Conservation (phyloP, 2,113 vertebrate genomes). For the Osmerus eperlanus region DNA sequence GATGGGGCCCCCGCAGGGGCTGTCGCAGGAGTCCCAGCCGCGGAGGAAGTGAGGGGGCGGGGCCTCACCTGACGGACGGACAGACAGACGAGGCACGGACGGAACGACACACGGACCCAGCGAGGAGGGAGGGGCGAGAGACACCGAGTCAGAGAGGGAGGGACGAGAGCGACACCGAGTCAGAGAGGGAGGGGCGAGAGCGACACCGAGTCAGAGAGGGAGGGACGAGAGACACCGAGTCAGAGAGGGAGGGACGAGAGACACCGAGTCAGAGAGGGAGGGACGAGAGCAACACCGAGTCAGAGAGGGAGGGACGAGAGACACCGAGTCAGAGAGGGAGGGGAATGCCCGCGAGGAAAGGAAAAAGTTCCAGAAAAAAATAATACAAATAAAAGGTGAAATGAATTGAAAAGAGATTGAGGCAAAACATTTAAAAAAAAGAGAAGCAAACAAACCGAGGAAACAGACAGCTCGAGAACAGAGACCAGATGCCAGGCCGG, state of each 20-base stretch:
- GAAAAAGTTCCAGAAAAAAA: slow-evolving; percentile 22
- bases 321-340: slow-evolving; percentile 31
- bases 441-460: slow-evolving; percentile 23
- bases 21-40: slow-evolving; percentile 64
- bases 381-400: slow-evolving; percentile 12
- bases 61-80: slow-evolving; percentile 58
- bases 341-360: slow-evolving; percentile 33
- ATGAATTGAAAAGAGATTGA: neutral
- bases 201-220: no score
- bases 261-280: no score
- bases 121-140: slow-evolving; percentile 61
- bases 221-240: no score
- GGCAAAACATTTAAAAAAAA: neutral
- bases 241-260: no score
- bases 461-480: slow-evolving; percentile 38
- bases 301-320: slow-evolving; percentile 26
- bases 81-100: slow-evolving; percentile 57
- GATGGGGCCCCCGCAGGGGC: slow-evolving; percentile 60
- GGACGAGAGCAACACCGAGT: neutral
- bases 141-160: slow-evolving; percentile 40
- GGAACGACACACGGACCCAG: slow-evolving; percentile 69
- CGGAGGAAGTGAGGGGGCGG: slow-evolving; percentile 78
- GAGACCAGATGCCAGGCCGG: slow-evolving; percentile 76
- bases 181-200: no score
- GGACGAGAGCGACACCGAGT: no score